A percentile compares a stretch with the other conserved stretches of the same genome.
phyloP scores from a whole-genome alignment of 92 coral and sea anemone genomes.

The Parazoanthus swiftii region DNA sequence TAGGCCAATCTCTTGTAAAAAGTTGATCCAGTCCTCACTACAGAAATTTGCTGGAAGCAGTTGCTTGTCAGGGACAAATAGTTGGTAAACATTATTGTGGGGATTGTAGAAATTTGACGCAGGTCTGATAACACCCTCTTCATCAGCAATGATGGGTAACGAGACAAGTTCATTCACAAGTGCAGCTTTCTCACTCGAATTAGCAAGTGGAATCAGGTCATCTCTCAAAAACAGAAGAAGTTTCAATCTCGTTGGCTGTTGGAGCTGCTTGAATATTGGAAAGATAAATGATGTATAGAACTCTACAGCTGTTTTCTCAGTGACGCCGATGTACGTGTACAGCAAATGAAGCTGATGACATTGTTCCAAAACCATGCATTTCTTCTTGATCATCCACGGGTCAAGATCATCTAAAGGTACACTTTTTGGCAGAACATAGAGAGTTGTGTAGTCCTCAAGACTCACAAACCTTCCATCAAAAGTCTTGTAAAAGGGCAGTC shows the following conservation, averaged over 20 bases:
- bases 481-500: slow-evolving; percentile 55
- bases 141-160: slow-evolving; percentile 37
- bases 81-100: slow-evolving; percentile 17
- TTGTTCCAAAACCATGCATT: slow-evolving; percentile 38
- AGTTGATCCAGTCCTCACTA: slow-evolving; percentile 27
- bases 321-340: slow-evolving; percentile 38
- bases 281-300: slow-evolving; percentile 46
- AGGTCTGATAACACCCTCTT: slow-evolving; percentile 24
- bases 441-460: slow-evolving; percentile 23
- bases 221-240: slow-evolving; percentile 34
- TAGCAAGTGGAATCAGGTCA: neutral
- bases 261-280: slow-evolving; percentile 38
- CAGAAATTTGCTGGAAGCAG: slow-evolving; percentile 45
- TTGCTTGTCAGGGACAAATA: slow-evolving; percentile 10
- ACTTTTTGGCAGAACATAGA: slow-evolving; percentile 43
- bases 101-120: slow-evolving; percentile 47
- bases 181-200: neutral
- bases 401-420: slow-evolving; percentile 43
- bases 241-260: slow-evolving; percentile 16
- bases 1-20: slow-evolving; percentile 48
- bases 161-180: slow-evolving; percentile 37
- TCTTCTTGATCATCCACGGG: slow-evolving; percentile 28
- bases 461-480: slow-evolving; percentile 38
- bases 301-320: slow-evolving; percentile 30
- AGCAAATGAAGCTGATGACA: slow-evolving; percentile 39